Conservation (phyloP, 2,888 invertebrate genomes). For the Ephialtes manifestator region DNA sequence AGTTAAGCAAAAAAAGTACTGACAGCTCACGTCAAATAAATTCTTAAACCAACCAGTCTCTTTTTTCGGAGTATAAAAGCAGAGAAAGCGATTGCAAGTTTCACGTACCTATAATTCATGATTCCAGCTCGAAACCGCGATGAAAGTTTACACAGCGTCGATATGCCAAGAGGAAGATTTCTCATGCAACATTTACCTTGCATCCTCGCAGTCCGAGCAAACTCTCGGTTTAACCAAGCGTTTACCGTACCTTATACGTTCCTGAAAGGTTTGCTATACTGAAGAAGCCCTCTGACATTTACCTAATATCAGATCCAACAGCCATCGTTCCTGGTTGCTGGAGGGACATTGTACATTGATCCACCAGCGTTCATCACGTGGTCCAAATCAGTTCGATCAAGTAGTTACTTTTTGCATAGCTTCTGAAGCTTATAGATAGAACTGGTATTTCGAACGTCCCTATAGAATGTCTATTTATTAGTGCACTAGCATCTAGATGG, state of each 20-base stretch:
- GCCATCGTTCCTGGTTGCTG: not conserved
- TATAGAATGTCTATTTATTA: too few relatives aligned
- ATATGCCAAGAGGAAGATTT: constrained; percentile 26
- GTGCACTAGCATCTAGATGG: too few relatives aligned
- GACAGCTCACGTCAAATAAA: too few relatives aligned
- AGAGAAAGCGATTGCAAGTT: not conserved
- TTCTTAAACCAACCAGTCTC: too few relatives aligned
- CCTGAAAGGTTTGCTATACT: not conserved
- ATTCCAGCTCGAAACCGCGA: constrained; percentile 5
- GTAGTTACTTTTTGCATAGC: not conserved
- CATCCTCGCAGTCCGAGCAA: constrained; percentile 13
- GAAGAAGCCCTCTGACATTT: constrained; percentile 5
- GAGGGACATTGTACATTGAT: not conserved
- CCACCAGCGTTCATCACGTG: not conserved
- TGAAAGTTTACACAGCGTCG: constrained; percentile 31
- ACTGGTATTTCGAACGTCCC: too few relatives aligned
- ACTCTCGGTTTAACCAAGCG: constrained; percentile 42
- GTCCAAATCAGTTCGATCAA: not conserved
- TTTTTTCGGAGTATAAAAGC: not conserved
- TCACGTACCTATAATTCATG: constrained; percentile 12
- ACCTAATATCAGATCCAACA: not conserved
- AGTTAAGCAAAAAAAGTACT: too few relatives aligned
- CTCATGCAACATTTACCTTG: constrained; percentile 45
- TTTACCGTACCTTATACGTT: constrained; percentile 19
- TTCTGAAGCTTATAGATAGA: too few relatives aligned